Percentiles rank a stretch among this genome's conserved stretches.
Conservation (phyloP, 2,888 invertebrate species). For the Polylopha cassiicola region DNA sequence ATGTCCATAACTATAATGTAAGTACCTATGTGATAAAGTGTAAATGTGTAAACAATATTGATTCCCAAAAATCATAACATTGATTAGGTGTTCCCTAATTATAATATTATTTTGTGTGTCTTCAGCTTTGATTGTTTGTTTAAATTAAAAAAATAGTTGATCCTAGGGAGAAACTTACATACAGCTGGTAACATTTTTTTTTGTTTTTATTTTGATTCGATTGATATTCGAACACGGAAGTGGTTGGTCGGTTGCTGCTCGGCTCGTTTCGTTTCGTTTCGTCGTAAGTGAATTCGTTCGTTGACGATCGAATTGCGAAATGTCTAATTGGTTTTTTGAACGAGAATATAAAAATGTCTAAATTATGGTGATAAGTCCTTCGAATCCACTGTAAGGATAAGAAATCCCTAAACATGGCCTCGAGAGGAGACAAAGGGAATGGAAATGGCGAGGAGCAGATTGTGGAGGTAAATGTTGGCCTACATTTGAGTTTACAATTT, state of each 20-base stretch:
- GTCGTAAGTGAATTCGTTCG: conserved; percentile 31
- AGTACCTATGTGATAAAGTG: no score
- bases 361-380: conserved; percentile 65
- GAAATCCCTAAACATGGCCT: conserved; percentile 68
- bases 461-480: conserved; percentile 79
- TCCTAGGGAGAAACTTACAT: no score
- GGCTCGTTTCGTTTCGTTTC: conserved; percentile 30
- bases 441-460: conserved; percentile 81
- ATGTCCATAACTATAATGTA: no score
- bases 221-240: conserved; percentile 69
- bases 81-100: no score
- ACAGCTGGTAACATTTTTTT: conserved; percentile 39
- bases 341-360: conserved; percentile 49
- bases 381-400: conserved; percentile 46
- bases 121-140: no score
- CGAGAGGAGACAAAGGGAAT: conserved; percentile 78
- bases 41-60: no score
- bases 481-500: conserved; percentile 57
- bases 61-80: no score
- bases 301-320: conserved; percentile 64
- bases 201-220: conserved; percentile 67
- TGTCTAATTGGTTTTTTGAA: conserved; percentile 56
- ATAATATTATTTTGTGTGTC: no score
- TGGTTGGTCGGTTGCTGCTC: conserved; percentile 36
- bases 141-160: no score